A percentile compares a stretch with the other conserved stretches of the same genome.
Evolutionary conservation across 2,797 vertebrate genomes (phyloP).

Genomic region (Coregonus sp.): DNA sequence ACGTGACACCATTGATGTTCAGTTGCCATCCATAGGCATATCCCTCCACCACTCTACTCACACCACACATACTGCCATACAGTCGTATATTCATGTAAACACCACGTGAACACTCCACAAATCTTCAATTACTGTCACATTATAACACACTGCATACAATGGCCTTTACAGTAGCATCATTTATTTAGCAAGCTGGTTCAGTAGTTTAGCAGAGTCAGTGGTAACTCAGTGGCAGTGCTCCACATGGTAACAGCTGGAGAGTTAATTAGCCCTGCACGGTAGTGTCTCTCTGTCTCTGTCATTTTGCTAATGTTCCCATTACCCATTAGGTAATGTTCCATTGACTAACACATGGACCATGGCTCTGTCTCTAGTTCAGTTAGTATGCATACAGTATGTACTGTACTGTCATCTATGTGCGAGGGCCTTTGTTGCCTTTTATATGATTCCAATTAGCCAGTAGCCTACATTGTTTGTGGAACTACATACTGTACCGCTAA

Average conservation of each 20-base stretch:
- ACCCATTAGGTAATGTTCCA: conserved; percentile 39
- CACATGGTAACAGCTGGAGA: conserved; percentile 40
- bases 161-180: background rate
- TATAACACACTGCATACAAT: background rate
- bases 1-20: background rate
- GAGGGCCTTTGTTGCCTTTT: background rate
- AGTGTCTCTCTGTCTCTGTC: conserved; percentile 26
- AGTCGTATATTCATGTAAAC: background rate
- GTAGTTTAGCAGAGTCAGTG: background rate
- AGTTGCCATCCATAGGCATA: background rate
- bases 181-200: no score
- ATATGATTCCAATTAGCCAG: background rate
- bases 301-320: conserved; percentile 32
- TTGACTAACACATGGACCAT: conserved; percentile 29
- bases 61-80: background rate
- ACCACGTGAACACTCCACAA: background rate
- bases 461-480: background rate
- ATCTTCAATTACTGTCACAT: background rate
- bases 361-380: background rate
- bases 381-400: background rate
- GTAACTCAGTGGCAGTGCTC: background rate
- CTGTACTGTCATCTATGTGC: background rate
- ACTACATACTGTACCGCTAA: background rate
- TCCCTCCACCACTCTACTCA: background rate
- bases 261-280: background rate